Percentiles rank a stretch among this genome's conserved stretches.
These are phyloP conservation scores for Antigone vipio DNA, from an alignment of 2,113 vertebrate genomes.

Conservation along the genomic window DNA sequence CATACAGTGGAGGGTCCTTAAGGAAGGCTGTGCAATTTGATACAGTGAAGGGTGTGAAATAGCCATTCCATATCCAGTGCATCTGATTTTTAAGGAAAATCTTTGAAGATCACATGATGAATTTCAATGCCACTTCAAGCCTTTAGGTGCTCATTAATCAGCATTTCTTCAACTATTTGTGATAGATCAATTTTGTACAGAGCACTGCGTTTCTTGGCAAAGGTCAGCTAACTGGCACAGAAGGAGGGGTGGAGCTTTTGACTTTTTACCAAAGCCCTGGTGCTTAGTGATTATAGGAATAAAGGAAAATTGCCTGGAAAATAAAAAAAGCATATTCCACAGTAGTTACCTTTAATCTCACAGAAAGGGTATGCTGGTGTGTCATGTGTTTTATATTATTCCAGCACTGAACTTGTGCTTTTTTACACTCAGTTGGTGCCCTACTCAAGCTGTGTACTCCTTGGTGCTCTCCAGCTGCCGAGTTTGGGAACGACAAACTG, in stretches of 20 bases:
- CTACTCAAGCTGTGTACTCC: neutral
- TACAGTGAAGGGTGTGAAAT: neutral
- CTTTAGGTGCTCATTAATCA: neutral
- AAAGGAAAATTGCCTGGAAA: neutral
- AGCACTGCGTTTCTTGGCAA: neutral
- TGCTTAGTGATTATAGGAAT: neutral
- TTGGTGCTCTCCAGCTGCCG: neutral
- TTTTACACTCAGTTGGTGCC: neutral
- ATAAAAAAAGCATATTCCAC: neutral
- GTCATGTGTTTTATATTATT: neutral
- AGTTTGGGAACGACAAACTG: neutral
- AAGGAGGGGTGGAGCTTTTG: neutral
- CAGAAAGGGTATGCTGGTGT: neutral
- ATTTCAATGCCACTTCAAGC: neutral
- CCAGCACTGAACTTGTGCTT: neutral
- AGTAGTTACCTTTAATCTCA: neutral
- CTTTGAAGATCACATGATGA: neutral
- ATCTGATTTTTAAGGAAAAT: neutral
- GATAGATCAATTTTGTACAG: neutral
- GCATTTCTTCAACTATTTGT: neutral
- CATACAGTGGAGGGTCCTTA: neutral
- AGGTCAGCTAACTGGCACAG: neutral
- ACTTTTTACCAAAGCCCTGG: neutral
- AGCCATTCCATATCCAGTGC: neutral
- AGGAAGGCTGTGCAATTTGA: neutral